Base-by-base conservation (phyloP, 2,888 invertebrate genomes). In the Myopa tessellatipennis region DNA sequence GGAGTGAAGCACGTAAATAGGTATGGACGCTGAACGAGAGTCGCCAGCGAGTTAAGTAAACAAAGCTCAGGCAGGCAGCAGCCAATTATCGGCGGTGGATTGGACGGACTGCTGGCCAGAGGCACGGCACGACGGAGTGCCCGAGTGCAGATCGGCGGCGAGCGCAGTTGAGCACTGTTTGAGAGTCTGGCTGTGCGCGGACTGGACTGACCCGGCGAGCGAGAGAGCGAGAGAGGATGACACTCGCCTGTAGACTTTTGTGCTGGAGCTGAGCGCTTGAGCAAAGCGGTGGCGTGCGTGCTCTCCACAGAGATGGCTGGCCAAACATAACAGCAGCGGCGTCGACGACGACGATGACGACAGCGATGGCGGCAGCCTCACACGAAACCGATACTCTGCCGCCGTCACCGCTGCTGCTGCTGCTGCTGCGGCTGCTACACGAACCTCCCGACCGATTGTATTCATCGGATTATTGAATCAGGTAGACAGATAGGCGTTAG, bases 401-500 rank as follows among this genome's bases (percentile, higher is more conserved):
- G 63, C 34, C 18, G 63, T 18, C 36, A 18, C 34, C 18, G 63
- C 63, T 63, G 63, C 63, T 63, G 34, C 63, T 36, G 68, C 68
- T 68, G 68, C 68, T 14, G 40, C 69, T 52, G 69, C 69, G 6
- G 69, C 68, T 65, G 74, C 63, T 65, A 45, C 63, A 73, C 73
- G 73, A 73, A 5, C 55, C 38, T 50, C 45, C 12, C 63, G 50
- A 45, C 60, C 58, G 76, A 71, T 71, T 71, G 52, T 68, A 81
- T 81, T 82, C 82, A 82, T 82, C 81, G 83, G 84, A 83, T 84
- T 84, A 84, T 85, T 86, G 89, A 88, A 88, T 86, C 87, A 88
- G 89, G 88, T 88, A 89, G 89, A 89, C 89, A 89, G 87, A 86
- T 85, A 89, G 89, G 89, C 89, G 88, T 89, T 89, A 89, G 89